Base-by-base conservation (phyloP, 2,888 invertebrate species). In the Deilephila elpenor region DNA sequence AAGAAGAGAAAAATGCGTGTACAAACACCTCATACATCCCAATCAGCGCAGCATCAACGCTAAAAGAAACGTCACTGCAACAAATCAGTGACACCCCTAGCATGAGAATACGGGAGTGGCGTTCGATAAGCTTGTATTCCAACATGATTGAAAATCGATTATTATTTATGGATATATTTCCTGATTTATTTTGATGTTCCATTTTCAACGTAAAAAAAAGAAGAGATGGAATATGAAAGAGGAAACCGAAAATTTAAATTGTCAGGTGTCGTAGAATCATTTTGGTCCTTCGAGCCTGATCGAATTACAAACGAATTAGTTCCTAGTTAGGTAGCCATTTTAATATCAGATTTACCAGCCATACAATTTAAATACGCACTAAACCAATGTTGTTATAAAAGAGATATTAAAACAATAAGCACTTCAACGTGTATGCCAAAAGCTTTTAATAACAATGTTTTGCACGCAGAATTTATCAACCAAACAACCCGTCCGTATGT, bases 31-130 rank as follows among this genome's bases (percentile, higher is more conserved):
- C 92, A 87, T 90, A 88, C 88, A 87, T 90, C 88, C 90, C 91
- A 92, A 93, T 93, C 92, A 93, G 84, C 83, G 88, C 83, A 88
- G 88, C 89, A 91, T 92, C 92, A 92, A 82, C 83, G 88, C 83
- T 92, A 91, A 92, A 90, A 92, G 92, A 92, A 91, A 91, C 87
- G 89, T 93, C 90, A 88, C 86, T 80, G 83, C 88, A 89, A 91
- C 93, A 91, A 91, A 93, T 92, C 92, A 89, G 89, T 89, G 91
- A 89, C 93, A 93, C 83, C 91, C 90, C 90, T 91, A 59, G 80
- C 79, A 81, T 82, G 20, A 70, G 85, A 84, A 84, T 80, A 86
- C 83, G 51, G 84, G 7, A 8, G 4, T 34, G 17, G n/a, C 73
- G 73, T 53, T 70, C 32, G 53, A 19, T 8, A 19, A 73, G 32